Evolutionary conservation across 1,140 invertebrate genomes (phyloP).

Genomic region (Muscidifurax raptorellus): DNA sequence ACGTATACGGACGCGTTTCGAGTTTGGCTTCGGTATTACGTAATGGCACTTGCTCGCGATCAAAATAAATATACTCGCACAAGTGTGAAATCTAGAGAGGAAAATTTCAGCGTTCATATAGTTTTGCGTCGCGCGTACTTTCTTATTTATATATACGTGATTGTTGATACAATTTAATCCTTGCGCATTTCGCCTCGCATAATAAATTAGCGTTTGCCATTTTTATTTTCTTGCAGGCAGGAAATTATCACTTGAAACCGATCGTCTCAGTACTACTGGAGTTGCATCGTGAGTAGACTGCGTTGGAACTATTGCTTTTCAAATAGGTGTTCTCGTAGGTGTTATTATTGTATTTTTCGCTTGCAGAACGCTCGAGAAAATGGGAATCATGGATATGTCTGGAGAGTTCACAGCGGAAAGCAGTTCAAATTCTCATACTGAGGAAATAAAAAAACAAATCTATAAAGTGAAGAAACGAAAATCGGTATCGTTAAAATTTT

Average conservation of each 20-base stretch:
- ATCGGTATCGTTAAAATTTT: background rate
- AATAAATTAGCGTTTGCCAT: too few species aligned
- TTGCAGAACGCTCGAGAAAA: background rate
- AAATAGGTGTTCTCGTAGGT: too few species aligned
- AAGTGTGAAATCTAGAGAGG: too few species aligned
- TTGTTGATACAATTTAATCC: too few species aligned
- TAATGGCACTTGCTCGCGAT: background rate
- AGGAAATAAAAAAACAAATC: background rate
- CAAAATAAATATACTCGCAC: background rate
- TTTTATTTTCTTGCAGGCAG: background rate
- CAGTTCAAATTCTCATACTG: background rate
- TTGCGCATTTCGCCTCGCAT: too few species aligned
- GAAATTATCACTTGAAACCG: background rate
- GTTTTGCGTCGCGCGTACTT: too few species aligned
- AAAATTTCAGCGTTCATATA: too few species aligned
- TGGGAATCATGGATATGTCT: background rate
- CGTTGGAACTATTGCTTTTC: too few species aligned
- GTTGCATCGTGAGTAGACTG: background rate
- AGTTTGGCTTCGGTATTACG: too few species aligned
- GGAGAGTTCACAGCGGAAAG: background rate
- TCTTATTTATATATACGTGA: too few species aligned
- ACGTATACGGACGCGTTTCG: too few species aligned
- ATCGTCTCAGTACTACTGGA: background rate
- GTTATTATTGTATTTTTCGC: too few species aligned
- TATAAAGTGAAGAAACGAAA: constrained; percentile 5